A percentile compares a stretch with the other conserved stretches of the same genome.
Conservation (phyloP, 2,113 vertebrate species). For the Murina feae region DNA sequence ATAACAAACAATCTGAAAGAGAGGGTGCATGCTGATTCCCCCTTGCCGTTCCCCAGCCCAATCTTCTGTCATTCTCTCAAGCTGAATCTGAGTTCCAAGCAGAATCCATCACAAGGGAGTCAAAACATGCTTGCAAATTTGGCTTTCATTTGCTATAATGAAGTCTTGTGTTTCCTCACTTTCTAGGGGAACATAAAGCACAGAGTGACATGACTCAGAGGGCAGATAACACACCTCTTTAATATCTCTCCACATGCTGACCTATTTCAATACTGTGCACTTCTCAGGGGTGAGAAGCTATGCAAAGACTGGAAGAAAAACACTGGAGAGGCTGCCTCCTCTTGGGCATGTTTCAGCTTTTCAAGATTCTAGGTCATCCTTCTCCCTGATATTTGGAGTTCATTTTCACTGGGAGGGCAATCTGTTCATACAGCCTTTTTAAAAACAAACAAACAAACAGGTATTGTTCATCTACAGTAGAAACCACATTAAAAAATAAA, state of each 20-base stretch:
- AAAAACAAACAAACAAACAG: not conserved
- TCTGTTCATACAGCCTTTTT: not conserved
- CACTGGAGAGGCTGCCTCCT: not conserved
- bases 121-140: constrained; percentile 12
- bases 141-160: constrained; percentile 27
- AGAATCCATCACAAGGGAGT: not conserved
- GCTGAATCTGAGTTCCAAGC: not conserved
- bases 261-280: constrained; percentile 32
- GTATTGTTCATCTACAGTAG: constrained; percentile 5
- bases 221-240: not conserved
- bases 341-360: constrained; percentile 46
- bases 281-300: constrained; percentile 10
- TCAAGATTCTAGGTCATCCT: constrained; percentile 56
- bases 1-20: not conserved
- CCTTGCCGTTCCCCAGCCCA: not conserved
- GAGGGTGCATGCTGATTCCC: not conserved
- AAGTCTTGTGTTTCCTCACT: not conserved
- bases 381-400: constrained; percentile 34
- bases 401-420: constrained; percentile 25
- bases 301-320: constrained; percentile 9
- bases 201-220: not conserved
- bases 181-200: not conserved
- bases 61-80: not conserved
- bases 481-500: constrained; percentile 8
- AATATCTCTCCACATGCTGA: constrained; percentile 14